Percentiles rank a stretch among this genome's conserved stretches.
phyloP scores from a whole-genome alignment of 1,140 invertebrate species.

The Harpegnathos saltator region DNA sequence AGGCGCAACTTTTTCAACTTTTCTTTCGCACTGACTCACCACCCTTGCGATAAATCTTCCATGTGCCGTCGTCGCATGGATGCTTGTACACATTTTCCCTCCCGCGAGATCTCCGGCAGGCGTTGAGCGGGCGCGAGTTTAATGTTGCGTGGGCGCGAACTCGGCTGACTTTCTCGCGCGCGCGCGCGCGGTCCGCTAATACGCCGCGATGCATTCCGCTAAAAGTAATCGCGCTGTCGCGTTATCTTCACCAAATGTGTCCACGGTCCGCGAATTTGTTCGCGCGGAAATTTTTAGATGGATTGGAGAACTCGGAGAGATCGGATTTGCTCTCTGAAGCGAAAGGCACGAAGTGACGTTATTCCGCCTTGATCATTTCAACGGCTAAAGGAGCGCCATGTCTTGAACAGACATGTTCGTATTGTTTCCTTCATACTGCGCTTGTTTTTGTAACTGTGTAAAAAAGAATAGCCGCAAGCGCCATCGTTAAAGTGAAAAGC shows the following conservation, averaged over 20 bases:
- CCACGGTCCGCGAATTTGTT: conserved; percentile 9
- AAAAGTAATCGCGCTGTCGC: conserved; percentile 27
- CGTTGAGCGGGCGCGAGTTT: conserved; percentile 5
- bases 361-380: no score
- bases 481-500: neutral
- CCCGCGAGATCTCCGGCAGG: neutral
- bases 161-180: conserved; percentile 17
- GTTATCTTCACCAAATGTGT: conserved; percentile 30
- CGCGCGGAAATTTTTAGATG: conserved; percentile 35
- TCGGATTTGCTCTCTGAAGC: neutral
- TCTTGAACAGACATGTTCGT: no score
- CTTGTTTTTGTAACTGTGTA: no score
- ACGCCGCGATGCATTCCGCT: conserved; percentile 16
- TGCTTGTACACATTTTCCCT: conserved; percentile 32
- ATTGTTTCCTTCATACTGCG: no score
- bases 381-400: no score
- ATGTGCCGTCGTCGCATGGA: neutral
- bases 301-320: conserved; percentile 22
- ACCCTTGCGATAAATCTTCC: conserved; percentile 39
- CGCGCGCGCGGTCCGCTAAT: conserved; percentile 24
- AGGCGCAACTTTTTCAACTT: conserved; percentile 30
- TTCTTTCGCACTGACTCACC: conserved; percentile 29
- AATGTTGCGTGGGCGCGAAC: conserved; percentile 28
- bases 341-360: no score
- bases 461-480: no score